Conservation (phyloP, 2,888 invertebrate genomes). For the Drosophila greeni region DNA sequence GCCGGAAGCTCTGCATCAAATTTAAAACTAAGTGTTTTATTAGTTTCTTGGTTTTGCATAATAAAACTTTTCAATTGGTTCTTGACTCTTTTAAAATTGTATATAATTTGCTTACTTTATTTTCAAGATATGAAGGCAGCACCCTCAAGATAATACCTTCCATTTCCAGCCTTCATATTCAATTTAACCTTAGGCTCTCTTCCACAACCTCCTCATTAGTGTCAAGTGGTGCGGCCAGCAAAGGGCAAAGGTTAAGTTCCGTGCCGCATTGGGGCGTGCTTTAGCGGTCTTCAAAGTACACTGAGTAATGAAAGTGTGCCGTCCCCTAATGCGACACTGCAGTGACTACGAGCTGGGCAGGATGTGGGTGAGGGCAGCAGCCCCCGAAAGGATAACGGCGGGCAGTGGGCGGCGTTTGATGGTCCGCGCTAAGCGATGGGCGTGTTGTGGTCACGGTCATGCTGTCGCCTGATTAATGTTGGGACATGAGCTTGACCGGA, state of each 20-base stretch:
- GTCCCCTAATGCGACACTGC: slow-evolving; percentile 9
- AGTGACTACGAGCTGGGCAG: slow-evolving; percentile 1
- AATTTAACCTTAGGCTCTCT: not conserved
- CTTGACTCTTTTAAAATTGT: not conserved
- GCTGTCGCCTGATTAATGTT: slow-evolving; percentile 52
- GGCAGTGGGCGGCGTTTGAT: slow-evolving; percentile 9
- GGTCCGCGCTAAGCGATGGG: slow-evolving; percentile 14
- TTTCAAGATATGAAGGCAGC: not conserved
- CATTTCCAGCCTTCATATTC: not conserved
- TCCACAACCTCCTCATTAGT: slow-evolving; percentile 5
- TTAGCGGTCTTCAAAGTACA: not conserved
- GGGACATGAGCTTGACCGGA: slow-evolving; percentile 40
- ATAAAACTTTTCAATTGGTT: not conserved
- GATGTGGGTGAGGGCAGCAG: slow-evolving; percentile 47
- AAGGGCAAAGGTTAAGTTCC: slow-evolving; percentile 20
- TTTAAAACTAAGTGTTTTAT: not conserved
- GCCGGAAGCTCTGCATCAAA: not conserved
- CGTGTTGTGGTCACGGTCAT: slow-evolving; percentile 6
- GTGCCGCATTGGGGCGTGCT: slow-evolving; percentile 2
- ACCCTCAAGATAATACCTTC: too few relatives aligned
- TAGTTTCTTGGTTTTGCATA: not conserved
- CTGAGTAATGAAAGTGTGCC: slow-evolving; percentile 13
- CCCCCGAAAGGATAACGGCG: slow-evolving; percentile 32
- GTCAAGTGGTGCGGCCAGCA: slow-evolving; percentile 6
- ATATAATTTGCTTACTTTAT: not conserved